These are phyloP conservation scores for Masticophis lateralis DNA, from an alignment of 2,797 vertebrate genomes.

Conservation along the genomic window DNA sequence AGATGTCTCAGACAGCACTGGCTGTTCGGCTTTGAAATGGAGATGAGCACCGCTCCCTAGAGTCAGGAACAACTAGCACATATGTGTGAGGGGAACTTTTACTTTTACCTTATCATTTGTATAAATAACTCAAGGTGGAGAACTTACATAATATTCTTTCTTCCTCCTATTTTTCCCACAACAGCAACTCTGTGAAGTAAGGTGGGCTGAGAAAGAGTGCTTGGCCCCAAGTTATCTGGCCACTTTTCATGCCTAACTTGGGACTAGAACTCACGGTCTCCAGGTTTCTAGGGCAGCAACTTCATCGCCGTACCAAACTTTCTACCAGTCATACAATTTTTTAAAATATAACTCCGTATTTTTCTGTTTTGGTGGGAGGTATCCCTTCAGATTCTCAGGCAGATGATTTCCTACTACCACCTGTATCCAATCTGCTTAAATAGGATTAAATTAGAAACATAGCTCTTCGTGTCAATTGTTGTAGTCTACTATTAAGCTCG, in stretches of 20 bases:
- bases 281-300: neutral
- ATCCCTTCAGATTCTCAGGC: neutral
- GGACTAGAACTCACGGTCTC: neutral
- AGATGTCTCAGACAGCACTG: too few species aligned
- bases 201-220: neutral
- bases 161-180: neutral
- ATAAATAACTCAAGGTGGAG: neutral
- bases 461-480: neutral
- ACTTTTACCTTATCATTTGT: neutral
- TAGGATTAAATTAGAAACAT: neutral
- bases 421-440: neutral
- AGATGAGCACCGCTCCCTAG: too few species aligned
- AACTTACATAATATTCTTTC: neutral
- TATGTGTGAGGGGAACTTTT: too few species aligned
- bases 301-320: neutral
- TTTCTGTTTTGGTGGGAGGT: neutral
- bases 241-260: neutral
- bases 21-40: too few species aligned
- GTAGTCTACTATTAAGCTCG: neutral
- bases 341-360: neutral
- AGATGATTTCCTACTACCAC: neutral
- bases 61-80: too few species aligned
- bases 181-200: neutral
- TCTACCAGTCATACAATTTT: neutral
- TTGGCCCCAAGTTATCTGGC: neutral